These are phyloP conservation scores for Ferrisia virgata DNA, from an alignment of 2,888 invertebrate species.

Conservation along the genomic window DNA sequence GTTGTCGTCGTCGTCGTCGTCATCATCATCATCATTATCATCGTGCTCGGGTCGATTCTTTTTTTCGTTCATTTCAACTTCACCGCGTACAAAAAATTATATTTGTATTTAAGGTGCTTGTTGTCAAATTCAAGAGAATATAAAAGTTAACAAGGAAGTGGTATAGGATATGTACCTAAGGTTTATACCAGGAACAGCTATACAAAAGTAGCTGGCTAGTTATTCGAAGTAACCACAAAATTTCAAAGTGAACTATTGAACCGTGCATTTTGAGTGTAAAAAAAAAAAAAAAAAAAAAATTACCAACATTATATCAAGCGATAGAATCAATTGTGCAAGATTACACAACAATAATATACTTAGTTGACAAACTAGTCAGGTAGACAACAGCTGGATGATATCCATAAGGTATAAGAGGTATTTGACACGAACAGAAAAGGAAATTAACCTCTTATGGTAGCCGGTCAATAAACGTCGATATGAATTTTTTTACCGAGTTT, in stretches of 20 bases:
- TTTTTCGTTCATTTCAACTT: neutral
- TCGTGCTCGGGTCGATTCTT: neutral
- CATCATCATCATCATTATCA: too few relatives aligned
- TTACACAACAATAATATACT: neutral
- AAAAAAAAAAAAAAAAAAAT: too few relatives aligned
- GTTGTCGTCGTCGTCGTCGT: too few relatives aligned
- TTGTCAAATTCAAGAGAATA: neutral
- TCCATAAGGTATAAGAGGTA: conserved; percentile 22
- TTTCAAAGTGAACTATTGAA: neutral
- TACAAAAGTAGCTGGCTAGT: too few relatives aligned
- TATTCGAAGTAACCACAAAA: too few relatives aligned
- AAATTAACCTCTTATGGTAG: conserved; percentile 25
- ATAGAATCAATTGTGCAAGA: neutral
- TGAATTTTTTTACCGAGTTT: neutral
- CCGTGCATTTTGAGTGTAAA: too few relatives aligned
- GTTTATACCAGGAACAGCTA: too few relatives aligned
- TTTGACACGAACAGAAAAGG: conserved; percentile 19
- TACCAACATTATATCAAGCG: too few relatives aligned
- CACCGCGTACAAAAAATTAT: neutral
- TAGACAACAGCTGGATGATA: neutral
- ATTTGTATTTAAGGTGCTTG: neutral
- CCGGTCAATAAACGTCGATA: neutral
- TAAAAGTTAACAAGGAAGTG: neutral
- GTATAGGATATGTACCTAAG: neutral
- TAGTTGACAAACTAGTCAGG: neutral